phyloP scores from a whole-genome alignment of 1,140 invertebrate genomes.

The Pteromalus puparum region DNA sequence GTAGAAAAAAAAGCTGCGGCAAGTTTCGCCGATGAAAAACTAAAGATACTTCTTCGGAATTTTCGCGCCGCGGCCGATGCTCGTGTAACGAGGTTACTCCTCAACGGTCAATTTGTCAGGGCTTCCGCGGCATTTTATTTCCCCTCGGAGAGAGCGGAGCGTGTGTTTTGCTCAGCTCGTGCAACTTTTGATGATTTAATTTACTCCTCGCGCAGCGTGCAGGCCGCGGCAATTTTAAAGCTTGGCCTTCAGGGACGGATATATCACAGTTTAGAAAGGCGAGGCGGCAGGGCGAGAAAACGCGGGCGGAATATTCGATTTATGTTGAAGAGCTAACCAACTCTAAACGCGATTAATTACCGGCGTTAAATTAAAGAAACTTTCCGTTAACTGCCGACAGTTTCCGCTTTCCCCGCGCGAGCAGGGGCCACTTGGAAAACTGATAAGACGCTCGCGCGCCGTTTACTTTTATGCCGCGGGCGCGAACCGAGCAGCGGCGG shows the following conservation, averaged over 20 bases:
- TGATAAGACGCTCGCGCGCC: constrained; percentile 33
- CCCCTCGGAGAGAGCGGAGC: constrained; percentile 45
- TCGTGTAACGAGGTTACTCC: constrained; percentile 65
- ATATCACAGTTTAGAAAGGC: constrained; percentile 55
- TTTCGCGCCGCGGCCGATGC: not conserved
- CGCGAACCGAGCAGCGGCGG: not conserved
- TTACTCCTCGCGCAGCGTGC: constrained; percentile 56
- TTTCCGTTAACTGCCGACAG: constrained; percentile 40
- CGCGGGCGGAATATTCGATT: constrained; percentile 58
- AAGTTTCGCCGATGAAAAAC: constrained; percentile 10
- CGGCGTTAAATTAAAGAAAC: constrained; percentile 57
- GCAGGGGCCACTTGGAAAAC: constrained; percentile 32
- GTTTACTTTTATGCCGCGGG: constrained; percentile 56
- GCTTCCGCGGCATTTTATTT: constrained; percentile 61
- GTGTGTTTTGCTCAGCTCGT: constrained; percentile 28
- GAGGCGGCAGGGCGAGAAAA: constrained; percentile 7
- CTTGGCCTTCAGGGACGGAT: constrained; percentile 57
- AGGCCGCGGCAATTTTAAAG: constrained; percentile 54
- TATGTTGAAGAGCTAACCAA: constrained; percentile 61
- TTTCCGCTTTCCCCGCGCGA: constrained; percentile 23
- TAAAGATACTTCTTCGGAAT: not conserved
- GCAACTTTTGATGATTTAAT: constrained; percentile 66
- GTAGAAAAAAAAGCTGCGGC: no score
- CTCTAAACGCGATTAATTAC: constrained; percentile 64
- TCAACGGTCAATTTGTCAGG: constrained; percentile 65